phyloP scores from a whole-genome alignment of 2,113 vertebrate species.

The Heterochromis multidens region DNA sequence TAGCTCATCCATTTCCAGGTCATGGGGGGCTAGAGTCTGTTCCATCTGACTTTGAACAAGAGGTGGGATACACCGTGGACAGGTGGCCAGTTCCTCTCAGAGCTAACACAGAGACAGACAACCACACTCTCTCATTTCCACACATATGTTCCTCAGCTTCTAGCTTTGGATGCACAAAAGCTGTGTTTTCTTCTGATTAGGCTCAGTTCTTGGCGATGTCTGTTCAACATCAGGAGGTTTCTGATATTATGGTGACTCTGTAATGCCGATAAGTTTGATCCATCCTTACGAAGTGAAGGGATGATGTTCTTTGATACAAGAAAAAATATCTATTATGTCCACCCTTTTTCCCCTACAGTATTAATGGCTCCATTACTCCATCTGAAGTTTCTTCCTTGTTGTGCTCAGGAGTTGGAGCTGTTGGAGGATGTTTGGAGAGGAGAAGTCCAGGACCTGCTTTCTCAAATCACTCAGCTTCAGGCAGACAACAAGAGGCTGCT shows the following conservation, averaged over 20 bases:
- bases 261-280: background rate
- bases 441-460: constrained; percentile 89
- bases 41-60: background rate
- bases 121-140: background rate
- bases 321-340: background rate
- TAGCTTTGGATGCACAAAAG: background rate
- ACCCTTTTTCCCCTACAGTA: background rate
- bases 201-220: background rate
- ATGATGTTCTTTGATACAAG: background rate
- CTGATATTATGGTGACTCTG: background rate
- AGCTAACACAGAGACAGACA: background rate
- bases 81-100: background rate
- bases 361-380: background rate
- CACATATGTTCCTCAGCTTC: background rate
- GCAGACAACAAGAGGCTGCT: constrained; percentile 87
- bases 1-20: background rate
- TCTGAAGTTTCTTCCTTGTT: background rate
- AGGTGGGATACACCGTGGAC: background rate
- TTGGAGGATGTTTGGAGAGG: constrained; percentile 92
- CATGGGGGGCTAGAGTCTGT: background rate
- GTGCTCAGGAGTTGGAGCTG: constrained; percentile 84
- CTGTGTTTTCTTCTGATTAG: background rate
- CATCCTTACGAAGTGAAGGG: background rate
- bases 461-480: constrained; percentile 88
- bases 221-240: background rate